Percentiles rank a stretch among this genome's conserved stretches.
These are phyloP conservation scores for Tragopan temminckii DNA, from an alignment of 2,797 vertebrate species.

Conservation along the genomic window DNA sequence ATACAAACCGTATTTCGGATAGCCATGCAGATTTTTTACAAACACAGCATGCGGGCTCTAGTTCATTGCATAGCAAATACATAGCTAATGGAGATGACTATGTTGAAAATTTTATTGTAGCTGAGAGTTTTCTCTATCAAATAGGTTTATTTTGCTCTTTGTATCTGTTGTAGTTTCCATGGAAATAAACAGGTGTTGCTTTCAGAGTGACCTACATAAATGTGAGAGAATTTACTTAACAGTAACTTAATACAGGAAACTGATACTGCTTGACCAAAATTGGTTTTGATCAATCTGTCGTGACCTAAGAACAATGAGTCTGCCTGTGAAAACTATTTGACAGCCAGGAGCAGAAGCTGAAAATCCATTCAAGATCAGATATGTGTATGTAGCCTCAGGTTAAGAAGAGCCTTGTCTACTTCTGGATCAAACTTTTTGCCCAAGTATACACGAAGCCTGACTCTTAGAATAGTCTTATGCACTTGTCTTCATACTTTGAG, in stretches of 20 bases:
- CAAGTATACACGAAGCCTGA: background rate
- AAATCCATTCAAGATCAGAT: background rate
- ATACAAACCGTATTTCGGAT: too few species aligned
- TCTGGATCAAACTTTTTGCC: background rate
- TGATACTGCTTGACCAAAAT: background rate
- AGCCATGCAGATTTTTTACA: too few species aligned
- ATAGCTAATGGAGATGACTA: too few species aligned
- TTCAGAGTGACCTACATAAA: background rate
- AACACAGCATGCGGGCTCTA: too few species aligned
- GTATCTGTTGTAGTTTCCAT: too few species aligned
- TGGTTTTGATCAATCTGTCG: background rate
- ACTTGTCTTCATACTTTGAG: background rate
- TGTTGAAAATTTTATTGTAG: too few species aligned
- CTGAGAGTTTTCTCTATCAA: too few species aligned
- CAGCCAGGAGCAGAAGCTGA: fast-evolving
- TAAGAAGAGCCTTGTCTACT: background rate
- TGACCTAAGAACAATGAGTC: background rate
- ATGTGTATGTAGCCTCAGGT: background rate
- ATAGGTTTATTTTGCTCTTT: too few species aligned
- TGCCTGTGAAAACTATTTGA: background rate
- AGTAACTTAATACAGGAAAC: background rate
- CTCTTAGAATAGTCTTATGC: background rate
- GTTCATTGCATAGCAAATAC: too few species aligned
- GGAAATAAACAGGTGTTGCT: too few species aligned
- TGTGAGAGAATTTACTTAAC: background rate